phyloP scores from a whole-genome alignment of 2,113 vertebrate species.

The Oreochromis spilurus region DNA sequence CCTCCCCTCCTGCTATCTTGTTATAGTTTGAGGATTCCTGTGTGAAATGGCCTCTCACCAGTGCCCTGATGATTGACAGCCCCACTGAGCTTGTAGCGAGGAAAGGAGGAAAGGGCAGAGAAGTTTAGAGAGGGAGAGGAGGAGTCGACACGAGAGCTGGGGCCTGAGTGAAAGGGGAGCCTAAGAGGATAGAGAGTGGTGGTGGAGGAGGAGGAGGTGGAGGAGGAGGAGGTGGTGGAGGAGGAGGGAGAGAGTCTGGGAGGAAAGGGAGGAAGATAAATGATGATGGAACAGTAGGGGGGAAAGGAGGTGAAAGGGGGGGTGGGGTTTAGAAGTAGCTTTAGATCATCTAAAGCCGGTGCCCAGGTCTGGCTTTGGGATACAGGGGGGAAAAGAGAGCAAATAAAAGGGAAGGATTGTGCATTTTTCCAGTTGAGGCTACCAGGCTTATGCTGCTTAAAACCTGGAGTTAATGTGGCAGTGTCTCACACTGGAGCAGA shows the following conservation, averaged over 20 bases:
- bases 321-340: not conserved
- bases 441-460: not conserved
- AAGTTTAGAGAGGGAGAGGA: conserved; percentile 13
- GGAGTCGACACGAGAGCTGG: conserved; percentile 5
- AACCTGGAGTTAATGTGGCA: conserved; percentile 48
- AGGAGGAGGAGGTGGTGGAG: not conserved
- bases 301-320: not conserved
- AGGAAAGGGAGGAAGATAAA: conserved; percentile 28
- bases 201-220: not conserved
- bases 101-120: not conserved
- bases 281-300: conserved; percentile 30
- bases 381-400: not conserved
- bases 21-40: conserved; percentile 30
- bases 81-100: conserved; percentile 10
- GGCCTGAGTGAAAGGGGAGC: not conserved
- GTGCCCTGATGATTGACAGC: conserved; percentile 49
- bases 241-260: not conserved
- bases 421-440: conserved; percentile 3
- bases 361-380: conserved; percentile 14
- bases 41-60: conserved; percentile 52
- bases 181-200: not conserved
- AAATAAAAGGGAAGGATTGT: not conserved
- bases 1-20: not conserved
- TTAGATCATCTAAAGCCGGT: conserved; percentile 46
- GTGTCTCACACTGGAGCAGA: conserved; percentile 21